Evolutionary conservation across 2,797 vertebrate genomes (phyloP), one percentile per base, ranked within the genome.

Genomic region (Acestrorhynchus altus): DNA sequence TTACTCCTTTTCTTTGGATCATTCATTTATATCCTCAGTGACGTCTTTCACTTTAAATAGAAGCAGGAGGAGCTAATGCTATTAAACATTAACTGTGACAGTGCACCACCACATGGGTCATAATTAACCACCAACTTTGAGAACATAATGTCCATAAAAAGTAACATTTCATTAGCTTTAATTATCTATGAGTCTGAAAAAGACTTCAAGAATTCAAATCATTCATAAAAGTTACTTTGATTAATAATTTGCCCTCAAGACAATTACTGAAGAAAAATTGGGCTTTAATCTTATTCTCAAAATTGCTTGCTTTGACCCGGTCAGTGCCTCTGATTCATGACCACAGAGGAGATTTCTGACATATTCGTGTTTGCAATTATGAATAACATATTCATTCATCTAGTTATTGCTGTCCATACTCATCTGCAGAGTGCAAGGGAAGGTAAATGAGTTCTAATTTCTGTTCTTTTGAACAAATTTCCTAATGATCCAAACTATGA

Each of bases 261-360:
- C 39, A 18, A 39, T 57, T 57, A 4, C 10, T 57, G 54, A 52
- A 65, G 61, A 74, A 39, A 64, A 22, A 26, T 47, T 13, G 10
- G 59, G 42, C 47, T 59, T 70, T 70, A 39, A 77, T 77, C 57
- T 54, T 64, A 22, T 39, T 69, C 52, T 64, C 49, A 61, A 42
- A 71, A 77, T 77, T 71, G 46, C 67, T 52, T 77, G 63, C 4
- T 24, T 64, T 31, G 68, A 77, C 59, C 67, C 57, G 16, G n/a
- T 70, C 44, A 16, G 26, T 26, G 15, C 51, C 31, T 24, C 8
- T 18, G 22, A 52, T 52, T 59, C 51, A 31, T 20, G 54, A 64
- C 18, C 20, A 35, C 31, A 26, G 28, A 70, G 46, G 18, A 63
- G 13, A 15, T 20, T 77, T 66, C 35, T 31, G 24, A 57, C 11